These are phyloP conservation scores for Muntiacus muntjak DNA, from an alignment of 2,113 vertebrate genomes.

Conservation along the genomic window DNA sequence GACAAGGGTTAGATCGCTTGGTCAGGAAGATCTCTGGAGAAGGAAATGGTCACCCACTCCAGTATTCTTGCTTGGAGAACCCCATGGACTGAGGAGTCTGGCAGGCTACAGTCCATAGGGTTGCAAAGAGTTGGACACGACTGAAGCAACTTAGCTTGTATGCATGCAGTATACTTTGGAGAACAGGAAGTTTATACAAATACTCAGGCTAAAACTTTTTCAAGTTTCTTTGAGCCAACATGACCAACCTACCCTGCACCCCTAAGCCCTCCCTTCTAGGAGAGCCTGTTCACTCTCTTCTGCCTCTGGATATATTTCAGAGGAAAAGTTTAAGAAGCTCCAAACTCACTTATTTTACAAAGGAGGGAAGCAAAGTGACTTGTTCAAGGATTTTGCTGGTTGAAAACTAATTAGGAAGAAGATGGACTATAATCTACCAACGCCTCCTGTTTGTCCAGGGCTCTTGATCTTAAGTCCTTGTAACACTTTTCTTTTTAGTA, in stretches of 20 bases:
- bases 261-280: no score
- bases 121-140: not conserved
- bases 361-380: not conserved
- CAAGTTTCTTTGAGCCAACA: not conserved
- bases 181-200: not conserved
- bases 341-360: not conserved
- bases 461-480: not conserved
- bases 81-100: not conserved
- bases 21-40: not conserved
- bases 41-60: not conserved
- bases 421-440: not conserved
- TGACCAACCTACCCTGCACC: not conserved
- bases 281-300: not conserved
- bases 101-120: not conserved
- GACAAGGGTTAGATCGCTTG: accelerated
- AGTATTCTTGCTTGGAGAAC: no score
- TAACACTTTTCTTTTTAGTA: not conserved
- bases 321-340: not conserved
- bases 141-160: not conserved
- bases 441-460: not conserved
- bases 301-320: not conserved
- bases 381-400: not conserved
- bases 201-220: not conserved
- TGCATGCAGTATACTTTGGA: not conserved
- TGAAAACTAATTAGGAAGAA: not conserved